These are phyloP conservation scores for Halichoeres trimaculatus DNA, from an alignment of 2,113 vertebrate species.

Conservation along the genomic window DNA sequence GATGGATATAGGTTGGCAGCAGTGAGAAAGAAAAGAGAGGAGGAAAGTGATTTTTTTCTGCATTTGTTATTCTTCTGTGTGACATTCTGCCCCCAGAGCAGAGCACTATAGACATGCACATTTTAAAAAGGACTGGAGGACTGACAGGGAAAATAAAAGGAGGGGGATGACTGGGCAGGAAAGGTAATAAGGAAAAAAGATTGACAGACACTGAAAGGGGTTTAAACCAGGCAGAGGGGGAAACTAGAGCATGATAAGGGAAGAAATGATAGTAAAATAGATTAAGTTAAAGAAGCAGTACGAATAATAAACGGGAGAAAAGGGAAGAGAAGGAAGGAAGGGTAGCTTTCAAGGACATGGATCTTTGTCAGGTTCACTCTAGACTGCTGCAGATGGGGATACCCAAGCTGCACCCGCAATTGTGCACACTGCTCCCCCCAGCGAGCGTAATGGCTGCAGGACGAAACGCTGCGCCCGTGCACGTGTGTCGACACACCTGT, in stretches of 20 bases:
- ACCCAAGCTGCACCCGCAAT: constrained; percentile 12
- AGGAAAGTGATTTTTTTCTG: constrained; percentile 15
- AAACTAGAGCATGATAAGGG: not conserved
- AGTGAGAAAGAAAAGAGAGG: not conserved
- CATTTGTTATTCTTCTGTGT: constrained; percentile 8
- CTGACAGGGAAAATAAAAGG: not conserved
- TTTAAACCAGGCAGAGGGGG: too few species aligned
- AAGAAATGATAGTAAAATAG: not conserved
- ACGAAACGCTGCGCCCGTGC: constrained; percentile 8
- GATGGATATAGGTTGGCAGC: not conserved
- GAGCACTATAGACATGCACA: constrained; percentile 22
- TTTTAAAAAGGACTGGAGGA: constrained; percentile 27
- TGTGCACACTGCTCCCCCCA: constrained; percentile 23
- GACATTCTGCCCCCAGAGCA: constrained; percentile 49
- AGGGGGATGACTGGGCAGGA: not conserved
- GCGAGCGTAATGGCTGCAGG: constrained; percentile 25
- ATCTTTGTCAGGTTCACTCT: constrained; percentile 19
- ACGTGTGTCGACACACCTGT: constrained; percentile 42
- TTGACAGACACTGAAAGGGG: too few species aligned
- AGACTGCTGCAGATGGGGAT: constrained; percentile 24
- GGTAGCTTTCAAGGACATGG: constrained; percentile 54
- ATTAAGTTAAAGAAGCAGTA: not conserved
- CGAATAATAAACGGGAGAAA: not conserved
- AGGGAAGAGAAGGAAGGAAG: not conserved
- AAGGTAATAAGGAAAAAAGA: constrained; percentile 3